Conservation (phyloP, 2,888 invertebrate species). For the Drosophila melanosoma region DNA sequence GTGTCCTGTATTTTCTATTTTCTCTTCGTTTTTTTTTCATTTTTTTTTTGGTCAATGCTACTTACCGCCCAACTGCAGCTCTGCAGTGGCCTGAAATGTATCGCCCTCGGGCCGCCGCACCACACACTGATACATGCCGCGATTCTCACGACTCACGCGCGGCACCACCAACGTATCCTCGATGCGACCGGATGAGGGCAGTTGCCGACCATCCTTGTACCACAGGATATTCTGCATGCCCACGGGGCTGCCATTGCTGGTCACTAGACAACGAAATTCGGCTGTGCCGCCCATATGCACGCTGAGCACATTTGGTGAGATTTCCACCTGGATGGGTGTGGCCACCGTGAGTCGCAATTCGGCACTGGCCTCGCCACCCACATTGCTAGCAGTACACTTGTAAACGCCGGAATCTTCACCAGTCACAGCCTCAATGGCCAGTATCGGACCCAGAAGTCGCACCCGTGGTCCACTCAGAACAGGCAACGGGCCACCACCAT, state of each 20-base stretch:
- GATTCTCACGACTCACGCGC: conserved; percentile 89
- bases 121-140: conserved; percentile 92
- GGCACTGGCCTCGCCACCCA: conserved; percentile 89
- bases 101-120: conserved; percentile 90
- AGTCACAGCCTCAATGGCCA: conserved; percentile 90
- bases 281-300: conserved; percentile 91
- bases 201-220: conserved; percentile 89
- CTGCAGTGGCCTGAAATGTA: conserved; percentile 91
- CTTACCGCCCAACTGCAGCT: conserved; percentile 90
- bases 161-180: conserved; percentile 88
- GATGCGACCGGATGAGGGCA: conserved; percentile 88
- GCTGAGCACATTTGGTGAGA: conserved; percentile 88
- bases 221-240: conserved; percentile 87
- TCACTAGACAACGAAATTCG: conserved; percentile 88
- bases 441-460: conserved; percentile 88
- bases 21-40: neutral
- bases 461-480: conserved; percentile 88
- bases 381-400: conserved; percentile 89
- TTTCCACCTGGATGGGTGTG: conserved; percentile 89
- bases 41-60: conserved; percentile 37
- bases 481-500: conserved; percentile 88
- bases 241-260: conserved; percentile 86
- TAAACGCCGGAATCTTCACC: conserved; percentile 89
- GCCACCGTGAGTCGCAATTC: conserved; percentile 89
- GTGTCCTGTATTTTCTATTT: conserved; percentile 7